A percentile compares a stretch with the other conserved stretches of the same genome.
Conservation (phyloP, 2,797 vertebrate species). For the Sebastes flavidus region DNA sequence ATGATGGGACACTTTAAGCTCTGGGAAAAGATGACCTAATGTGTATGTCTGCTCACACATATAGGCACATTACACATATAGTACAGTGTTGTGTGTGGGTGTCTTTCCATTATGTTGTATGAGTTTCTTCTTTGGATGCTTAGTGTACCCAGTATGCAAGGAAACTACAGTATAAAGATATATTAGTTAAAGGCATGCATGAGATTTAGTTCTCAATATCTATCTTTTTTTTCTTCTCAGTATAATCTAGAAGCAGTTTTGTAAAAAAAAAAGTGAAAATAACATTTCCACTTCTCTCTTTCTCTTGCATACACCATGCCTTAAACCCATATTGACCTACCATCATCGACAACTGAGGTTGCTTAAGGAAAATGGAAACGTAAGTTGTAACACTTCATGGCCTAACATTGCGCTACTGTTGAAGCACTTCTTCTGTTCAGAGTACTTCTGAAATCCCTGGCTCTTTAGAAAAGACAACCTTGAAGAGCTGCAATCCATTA, state of each 20-base stretch:
- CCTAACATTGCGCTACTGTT: not conserved
- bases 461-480: not conserved
- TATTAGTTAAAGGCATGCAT: not conserved
- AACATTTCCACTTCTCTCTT: not conserved
- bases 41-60: constrained; percentile 57
- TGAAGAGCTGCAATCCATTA: not conserved
- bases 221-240: not conserved
- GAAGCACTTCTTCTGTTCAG: not conserved
- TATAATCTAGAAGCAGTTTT: not conserved
- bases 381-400: not conserved
- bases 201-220: not conserved
- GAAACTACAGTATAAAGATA: not conserved
- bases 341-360: not conserved
- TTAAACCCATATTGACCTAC: not conserved
- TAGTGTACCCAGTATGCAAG: not conserved
- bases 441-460: not conserved
- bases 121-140: not conserved
- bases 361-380: constrained; percentile 11
- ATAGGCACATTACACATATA: constrained; percentile 54
- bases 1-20: constrained; percentile 81
- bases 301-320: not conserved
- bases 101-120: not conserved
- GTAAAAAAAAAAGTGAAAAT: not conserved
- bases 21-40: constrained; percentile 52
- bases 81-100: constrained; percentile 14